Percentiles rank a stretch among this genome's conserved stretches.
Evolutionary conservation across 2,113 vertebrate species (phyloP).

Genomic region (Catagonus wagneri): DNA sequence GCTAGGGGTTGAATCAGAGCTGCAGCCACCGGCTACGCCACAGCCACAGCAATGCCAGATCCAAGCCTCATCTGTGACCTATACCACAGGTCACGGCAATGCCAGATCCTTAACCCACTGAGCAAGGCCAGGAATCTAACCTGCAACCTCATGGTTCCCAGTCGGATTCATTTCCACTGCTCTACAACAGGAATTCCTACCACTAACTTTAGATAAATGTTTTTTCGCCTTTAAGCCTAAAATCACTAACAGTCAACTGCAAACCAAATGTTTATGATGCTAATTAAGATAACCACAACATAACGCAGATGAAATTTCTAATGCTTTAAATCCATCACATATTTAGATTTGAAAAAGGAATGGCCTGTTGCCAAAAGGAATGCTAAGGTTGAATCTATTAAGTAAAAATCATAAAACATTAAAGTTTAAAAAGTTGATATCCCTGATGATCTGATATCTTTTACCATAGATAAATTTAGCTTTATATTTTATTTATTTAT

Average conservation of each 20-base stretch:
- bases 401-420: background rate
- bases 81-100: too few species aligned
- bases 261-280: background rate
- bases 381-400: conserved; percentile 2
- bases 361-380: background rate
- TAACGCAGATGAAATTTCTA: conserved; percentile 7
- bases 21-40: too few species aligned
- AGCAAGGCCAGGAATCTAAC: too few species aligned
- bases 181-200: background rate
- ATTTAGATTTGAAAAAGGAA: background rate
- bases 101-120: too few species aligned
- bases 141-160: too few species aligned
- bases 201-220: conserved; percentile 9
- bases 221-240: background rate
- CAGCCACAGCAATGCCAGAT: too few species aligned
- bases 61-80: too few species aligned
- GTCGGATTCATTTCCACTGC: too few species aligned
- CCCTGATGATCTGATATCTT: background rate
- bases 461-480: background rate
- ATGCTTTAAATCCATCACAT: conserved; percentile 12
- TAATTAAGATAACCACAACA: conserved; percentile 10
- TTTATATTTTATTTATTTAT: conserved; percentile 10
- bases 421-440: background rate
- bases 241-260: conserved; percentile 29
- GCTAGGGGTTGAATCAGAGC: too few species aligned